Percentiles rank a stretch among this genome's conserved stretches.
Evolutionary conservation across 1,140 invertebrate genomes (phyloP).

Genomic region (Drosophila subpulchrella): DNA sequence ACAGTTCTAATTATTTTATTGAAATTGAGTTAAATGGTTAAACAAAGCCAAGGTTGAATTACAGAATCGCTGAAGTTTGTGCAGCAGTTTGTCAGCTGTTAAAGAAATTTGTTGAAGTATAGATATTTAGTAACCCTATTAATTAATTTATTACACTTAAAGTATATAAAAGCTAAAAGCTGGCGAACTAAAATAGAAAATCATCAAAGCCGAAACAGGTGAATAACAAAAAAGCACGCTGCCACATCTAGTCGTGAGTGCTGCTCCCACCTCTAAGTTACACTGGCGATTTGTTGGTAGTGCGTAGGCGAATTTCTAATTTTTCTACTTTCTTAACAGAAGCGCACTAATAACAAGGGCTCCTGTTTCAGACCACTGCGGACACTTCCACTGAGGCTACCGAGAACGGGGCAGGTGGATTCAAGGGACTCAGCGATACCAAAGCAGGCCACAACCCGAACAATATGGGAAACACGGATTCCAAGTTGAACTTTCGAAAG

Average conservation of each 20-base stretch:
- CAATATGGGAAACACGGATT: constrained; percentile 98
- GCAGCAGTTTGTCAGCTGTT: no score
- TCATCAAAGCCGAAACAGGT: no score
- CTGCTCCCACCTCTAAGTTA: constrained; percentile 18
- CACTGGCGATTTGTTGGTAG: constrained; percentile 19
- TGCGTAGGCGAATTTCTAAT: constrained; percentile 71
- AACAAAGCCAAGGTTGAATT: no score
- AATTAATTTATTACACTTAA: no score
- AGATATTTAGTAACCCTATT: no score
- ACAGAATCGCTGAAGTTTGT: no score
- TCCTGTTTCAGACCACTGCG: constrained; percentile 18
- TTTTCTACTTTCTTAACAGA: constrained; percentile 42
- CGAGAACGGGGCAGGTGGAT: constrained; percentile 48
- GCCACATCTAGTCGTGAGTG: background rate
- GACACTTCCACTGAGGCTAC: constrained; percentile 43
- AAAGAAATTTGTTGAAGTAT: no score
- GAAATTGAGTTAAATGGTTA: no score
- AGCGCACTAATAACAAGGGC: constrained; percentile 17
- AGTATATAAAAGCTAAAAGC: no score
- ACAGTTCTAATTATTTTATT: no score
- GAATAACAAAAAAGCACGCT: background rate
- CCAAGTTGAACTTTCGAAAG: constrained; percentile 98
- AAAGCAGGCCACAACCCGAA: constrained; percentile 26
- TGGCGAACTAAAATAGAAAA: no score
- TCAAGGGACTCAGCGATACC: constrained; percentile 33